A percentile compares a stretch with the other conserved stretches of the same genome.
Conservation (phyloP, 2,888 invertebrate species). For the Drosophila nr. perissopoda region DNA sequence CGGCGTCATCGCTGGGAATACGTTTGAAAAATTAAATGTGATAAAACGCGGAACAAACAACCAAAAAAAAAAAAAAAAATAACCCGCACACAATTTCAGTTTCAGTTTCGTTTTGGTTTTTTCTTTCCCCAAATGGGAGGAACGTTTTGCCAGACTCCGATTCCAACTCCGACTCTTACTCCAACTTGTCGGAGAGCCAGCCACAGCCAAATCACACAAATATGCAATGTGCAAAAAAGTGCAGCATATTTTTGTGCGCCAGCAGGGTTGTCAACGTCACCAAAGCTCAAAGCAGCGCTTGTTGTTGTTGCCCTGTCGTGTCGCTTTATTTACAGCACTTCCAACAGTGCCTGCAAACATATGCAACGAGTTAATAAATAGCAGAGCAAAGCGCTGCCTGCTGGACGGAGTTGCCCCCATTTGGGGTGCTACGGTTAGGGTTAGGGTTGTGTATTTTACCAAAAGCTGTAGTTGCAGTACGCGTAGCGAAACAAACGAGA, state of each 20-base stretch:
- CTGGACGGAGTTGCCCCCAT: not conserved
- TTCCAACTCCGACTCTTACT: not conserved
- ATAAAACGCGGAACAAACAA: conserved; percentile 50
- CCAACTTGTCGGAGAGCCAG: conserved; percentile 9
- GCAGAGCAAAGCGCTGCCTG: conserved; percentile 25
- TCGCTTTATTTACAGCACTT: conserved; percentile 66
- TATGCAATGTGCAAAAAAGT: conserved; percentile 69
- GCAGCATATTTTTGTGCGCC: conserved; percentile 63
- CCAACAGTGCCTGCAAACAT: conserved; percentile 71
- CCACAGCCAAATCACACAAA: conserved; percentile 55
- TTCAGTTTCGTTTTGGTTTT: conserved; percentile 31
- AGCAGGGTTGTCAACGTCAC: conserved; percentile 59
- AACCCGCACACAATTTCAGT: conserved; percentile 57
- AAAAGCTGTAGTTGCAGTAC: conserved; percentile 47
- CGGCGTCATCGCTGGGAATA: conserved; percentile 53
- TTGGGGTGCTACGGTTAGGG: conserved; percentile 1
- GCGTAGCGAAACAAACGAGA: conserved; percentile 39
- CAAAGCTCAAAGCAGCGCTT: conserved; percentile 58
- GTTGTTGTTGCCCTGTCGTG: conserved; percentile 42
- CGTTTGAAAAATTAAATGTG: conserved; percentile 72
- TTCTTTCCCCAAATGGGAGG: conserved; percentile 58
- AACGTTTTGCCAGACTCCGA: conserved; percentile 34
- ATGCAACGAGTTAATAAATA: conserved; percentile 80
- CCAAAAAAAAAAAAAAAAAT: conserved; percentile 10
- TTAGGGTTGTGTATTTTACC: conserved; percentile 39